These are phyloP conservation scores for Leptopilina drosophilae DNA, from an alignment of 2,888 invertebrate genomes.

Conservation along the genomic window DNA sequence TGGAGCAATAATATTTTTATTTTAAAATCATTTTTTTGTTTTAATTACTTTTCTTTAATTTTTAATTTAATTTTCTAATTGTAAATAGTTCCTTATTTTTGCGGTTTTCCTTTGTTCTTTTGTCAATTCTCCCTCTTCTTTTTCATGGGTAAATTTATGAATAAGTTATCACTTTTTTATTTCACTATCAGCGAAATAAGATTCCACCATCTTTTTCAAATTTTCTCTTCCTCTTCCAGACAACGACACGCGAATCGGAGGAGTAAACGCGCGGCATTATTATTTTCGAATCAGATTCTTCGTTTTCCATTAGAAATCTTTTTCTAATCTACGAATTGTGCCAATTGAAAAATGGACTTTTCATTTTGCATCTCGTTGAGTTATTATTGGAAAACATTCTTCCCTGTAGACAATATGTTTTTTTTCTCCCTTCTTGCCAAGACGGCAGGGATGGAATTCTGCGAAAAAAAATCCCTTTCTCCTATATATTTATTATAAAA, in stretches of 20 bases:
- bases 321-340: slow-evolving; percentile 14
- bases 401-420: background rate
- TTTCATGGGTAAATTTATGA: background rate
- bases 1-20: too few relatives aligned
- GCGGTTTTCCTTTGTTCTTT: background rate
- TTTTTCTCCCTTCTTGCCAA: background rate
- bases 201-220: background rate
- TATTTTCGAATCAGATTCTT: slow-evolving; percentile 23
- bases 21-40: too few relatives aligned
- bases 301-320: slow-evolving; percentile 29
- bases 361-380: background rate
- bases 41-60: too few relatives aligned
- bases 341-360: slow-evolving; percentile 1
- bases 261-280: slow-evolving; percentile 12
- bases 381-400: slow-evolving; percentile 10
- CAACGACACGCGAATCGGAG: background rate
- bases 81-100: too few relatives aligned
- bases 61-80: too few relatives aligned
- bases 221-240: background rate
- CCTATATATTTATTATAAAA: background rate
- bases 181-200: slow-evolving; percentile 15
- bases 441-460: background rate
- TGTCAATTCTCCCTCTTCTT: background rate
- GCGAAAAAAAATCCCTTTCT: background rate
- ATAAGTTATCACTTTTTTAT: slow-evolving; percentile 16